Evolutionary conservation across 2,888 invertebrate species (phyloP), one percentile per base, ranked within the genome.

Genomic region (Leptinotarsa juncta): DNA sequence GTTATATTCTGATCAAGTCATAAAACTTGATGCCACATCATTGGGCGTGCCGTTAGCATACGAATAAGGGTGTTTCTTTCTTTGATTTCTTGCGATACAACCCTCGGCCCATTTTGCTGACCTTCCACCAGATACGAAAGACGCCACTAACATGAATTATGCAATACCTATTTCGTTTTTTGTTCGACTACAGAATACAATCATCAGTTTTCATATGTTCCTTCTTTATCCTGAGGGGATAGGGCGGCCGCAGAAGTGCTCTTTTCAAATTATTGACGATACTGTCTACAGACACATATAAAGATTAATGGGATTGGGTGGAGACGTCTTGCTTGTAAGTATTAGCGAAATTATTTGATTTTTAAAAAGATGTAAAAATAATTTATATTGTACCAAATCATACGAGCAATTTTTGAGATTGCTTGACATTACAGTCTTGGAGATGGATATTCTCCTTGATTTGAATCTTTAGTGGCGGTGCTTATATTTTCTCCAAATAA

Each of bases 1-100:
- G 87, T 86, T 86, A 87, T 86, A 86, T 87, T 86, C 87, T 85
- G 87, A 87, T 87, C 87, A 87, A 87, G 87, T 85, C 86, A 87
- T 88, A 87, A 87, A 87, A 88, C 83, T 83, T 85, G 84, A 86
- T 86, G 86, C 84, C 86, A 86, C 86, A 86, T 86, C 87, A 87
- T 87, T 84, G 85, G 78, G 82, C 78, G 82, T 84, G 85, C 84
- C 83, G 83, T 84, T 85, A 84, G 87, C 85, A 87, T 87, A 82
- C 81, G 85, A 87, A 87, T 86, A 84, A 85, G 85, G 85, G 82
- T 83, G 84, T 85, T 85, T 85, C 82, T 82, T 84, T 82, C 84
- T 85, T 85, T 85, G 86, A 86, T 86, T 86, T 84, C 82, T 82
- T 81, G 80, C 82, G 81, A 84, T 84, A 81, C 81, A 82, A 78